A percentile compares a stretch with the other conserved stretches of the same genome.
phyloP scores from a whole-genome alignment of 2,888 invertebrate genomes.

The Caenorhabditis zanzibari region DNA sequence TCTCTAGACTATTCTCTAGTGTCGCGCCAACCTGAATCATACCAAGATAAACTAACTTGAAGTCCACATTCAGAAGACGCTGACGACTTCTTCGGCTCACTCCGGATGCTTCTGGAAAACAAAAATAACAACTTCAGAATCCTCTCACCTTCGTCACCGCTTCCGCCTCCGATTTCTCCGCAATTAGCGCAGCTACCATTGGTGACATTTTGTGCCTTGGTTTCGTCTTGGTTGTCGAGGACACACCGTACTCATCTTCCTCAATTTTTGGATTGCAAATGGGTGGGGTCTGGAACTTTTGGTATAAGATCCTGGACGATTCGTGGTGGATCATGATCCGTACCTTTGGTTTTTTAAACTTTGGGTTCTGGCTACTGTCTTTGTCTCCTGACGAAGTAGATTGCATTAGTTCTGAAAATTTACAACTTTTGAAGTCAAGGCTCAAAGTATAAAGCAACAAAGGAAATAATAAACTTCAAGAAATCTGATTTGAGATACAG shows the following conservation, averaged over 20 bases:
- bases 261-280: not conserved
- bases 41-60: conserved; percentile 29
- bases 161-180: conserved; percentile 26
- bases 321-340: not conserved
- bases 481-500: too few relatives aligned
- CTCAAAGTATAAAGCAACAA: too few relatives aligned
- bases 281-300: not conserved
- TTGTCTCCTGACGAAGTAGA: too few relatives aligned
- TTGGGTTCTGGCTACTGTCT: not conserved
- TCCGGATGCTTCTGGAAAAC: too few relatives aligned
- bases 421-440: too few relatives aligned
- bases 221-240: not conserved
- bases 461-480: too few relatives aligned
- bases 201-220: not conserved
- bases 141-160: conserved; percentile 1
- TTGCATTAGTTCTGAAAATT: not conserved
- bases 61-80: not conserved
- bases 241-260: conserved; percentile 32
- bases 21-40: conserved; percentile 1
- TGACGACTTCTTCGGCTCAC: too few relatives aligned
- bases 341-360: not conserved
- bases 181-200: conserved; percentile 7
- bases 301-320: not conserved
- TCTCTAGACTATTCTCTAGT: too few relatives aligned
- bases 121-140: not conserved